Percentiles rank a stretch among this genome's conserved stretches.
These are phyloP conservation scores for Rousettus madagascariensis DNA, from an alignment of 2,797 vertebrate genomes.

Conservation along the genomic window DNA sequence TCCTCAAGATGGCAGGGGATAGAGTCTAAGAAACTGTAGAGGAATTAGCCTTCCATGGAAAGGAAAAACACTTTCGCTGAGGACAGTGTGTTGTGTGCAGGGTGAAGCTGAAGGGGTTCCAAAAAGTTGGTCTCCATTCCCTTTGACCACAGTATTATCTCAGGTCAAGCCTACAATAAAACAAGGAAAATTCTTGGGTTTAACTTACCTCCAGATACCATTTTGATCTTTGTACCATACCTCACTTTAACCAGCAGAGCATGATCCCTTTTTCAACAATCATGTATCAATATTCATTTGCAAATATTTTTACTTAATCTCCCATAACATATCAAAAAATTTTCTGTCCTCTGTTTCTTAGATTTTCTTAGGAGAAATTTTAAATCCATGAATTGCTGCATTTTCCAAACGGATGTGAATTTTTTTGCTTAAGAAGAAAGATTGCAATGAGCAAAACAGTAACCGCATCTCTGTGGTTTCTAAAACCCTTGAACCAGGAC, in stretches of 20 bases:
- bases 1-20: rapidly evolving
- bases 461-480: background rate
- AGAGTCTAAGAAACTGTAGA: background rate
- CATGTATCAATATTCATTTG: background rate
- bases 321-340: background rate
- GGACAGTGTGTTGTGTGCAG: background rate
- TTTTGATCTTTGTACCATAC: background rate
- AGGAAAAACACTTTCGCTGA: background rate
- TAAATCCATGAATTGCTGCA: background rate
- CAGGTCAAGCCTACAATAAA: background rate
- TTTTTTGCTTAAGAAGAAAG: slow-evolving; percentile 3
- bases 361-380: slow-evolving; percentile 37
- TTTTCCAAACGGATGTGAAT: background rate
- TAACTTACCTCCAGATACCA: background rate
- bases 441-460: background rate
- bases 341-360: background rate
- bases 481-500: background rate
- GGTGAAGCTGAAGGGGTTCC: background rate
- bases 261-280: background rate
- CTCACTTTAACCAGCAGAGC: background rate
- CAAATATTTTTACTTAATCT: slow-evolving; percentile 18
- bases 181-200: background rate
- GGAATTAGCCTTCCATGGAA: background rate
- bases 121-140: background rate
- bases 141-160: background rate